These are phyloP conservation scores for Brachionichthys hirsutus DNA, from an alignment of 2,113 vertebrate species.

Conservation along the genomic window DNA sequence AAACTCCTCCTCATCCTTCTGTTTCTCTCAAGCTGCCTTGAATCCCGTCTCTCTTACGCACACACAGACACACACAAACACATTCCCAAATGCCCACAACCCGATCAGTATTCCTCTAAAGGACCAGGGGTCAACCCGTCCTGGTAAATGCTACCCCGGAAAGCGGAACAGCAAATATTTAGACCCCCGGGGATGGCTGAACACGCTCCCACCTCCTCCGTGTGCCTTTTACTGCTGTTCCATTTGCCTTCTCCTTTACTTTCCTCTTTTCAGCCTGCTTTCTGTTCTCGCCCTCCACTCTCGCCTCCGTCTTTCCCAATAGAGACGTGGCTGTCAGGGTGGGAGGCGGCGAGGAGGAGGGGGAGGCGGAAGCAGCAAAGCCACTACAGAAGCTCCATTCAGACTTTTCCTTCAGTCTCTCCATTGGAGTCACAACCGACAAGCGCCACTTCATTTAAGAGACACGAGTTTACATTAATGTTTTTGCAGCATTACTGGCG, in stretches of 20 bases:
- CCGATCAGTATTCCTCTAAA: slow-evolving; percentile 77
- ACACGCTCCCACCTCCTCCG: slow-evolving; percentile 35
- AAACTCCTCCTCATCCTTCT: slow-evolving; percentile 36
- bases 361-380: slow-evolving; percentile 38
- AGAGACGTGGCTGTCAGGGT: slow-evolving; percentile 46
- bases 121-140: slow-evolving; percentile 69
- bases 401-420: slow-evolving; percentile 57
- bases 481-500: too few species aligned
- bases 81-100: slow-evolving; percentile 31
- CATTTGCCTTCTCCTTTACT: slow-evolving; percentile 16
- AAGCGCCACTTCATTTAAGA: too few species aligned
- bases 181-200: slow-evolving; percentile 62
- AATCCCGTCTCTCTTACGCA: slow-evolving; percentile 13
- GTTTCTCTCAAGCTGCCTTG: slow-evolving; percentile 35
- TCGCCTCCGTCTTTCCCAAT: slow-evolving; percentile 32
- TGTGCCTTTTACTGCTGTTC: slow-evolving; percentile 10
- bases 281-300: slow-evolving; percentile 18
- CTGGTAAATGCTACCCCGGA: slow-evolving; percentile 72
- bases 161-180: slow-evolving; percentile 84
- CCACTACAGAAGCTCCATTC: slow-evolving; percentile 68
- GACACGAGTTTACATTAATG: too few species aligned
- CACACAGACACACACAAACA: slow-evolving; percentile 16
- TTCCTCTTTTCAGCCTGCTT: slow-evolving; percentile 22
- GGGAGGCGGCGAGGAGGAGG: slow-evolving; percentile 37
- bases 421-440: slow-evolving; percentile 10